phyloP scores from a whole-genome alignment of 1,140 invertebrate genomes.

The Drosophila nikananu region DNA sequence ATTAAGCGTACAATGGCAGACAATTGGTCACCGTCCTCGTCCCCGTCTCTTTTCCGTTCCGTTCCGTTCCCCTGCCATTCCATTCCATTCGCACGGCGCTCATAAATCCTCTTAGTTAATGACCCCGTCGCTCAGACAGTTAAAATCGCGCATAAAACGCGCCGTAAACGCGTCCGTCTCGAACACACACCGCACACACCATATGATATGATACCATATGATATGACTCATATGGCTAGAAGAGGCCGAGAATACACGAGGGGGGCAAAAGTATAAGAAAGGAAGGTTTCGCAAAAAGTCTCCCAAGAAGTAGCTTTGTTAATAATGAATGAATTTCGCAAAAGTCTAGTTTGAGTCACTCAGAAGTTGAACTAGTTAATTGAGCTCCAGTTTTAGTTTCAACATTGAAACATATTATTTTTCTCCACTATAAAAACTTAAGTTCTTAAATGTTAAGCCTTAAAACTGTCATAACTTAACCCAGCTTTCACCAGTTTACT shows the following conservation, averaged over 20 bases:
- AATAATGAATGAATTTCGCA: conserved; percentile 40
- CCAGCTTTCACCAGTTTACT: background rate
- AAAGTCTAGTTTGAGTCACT: conserved; percentile 22
- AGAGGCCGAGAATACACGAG: conserved; percentile 9
- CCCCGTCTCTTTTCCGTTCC: conserved; percentile 15
- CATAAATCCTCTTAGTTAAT: conserved; percentile 83
- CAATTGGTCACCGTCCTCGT: conserved; percentile 55
- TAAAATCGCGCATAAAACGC: conserved; percentile 73
- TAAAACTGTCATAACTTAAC: background rate
- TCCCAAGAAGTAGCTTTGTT: conserved; percentile 17
- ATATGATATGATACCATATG: conserved; percentile 16
- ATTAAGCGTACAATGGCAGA: conserved; percentile 55
- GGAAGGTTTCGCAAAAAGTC: conserved; percentile 14
- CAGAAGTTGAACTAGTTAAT: conserved; percentile 9
- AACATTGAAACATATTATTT: too few species aligned
- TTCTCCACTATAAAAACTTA: background rate
- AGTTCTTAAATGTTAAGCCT: background rate
- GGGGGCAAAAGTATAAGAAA: background rate
- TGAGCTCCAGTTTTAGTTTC: background rate
- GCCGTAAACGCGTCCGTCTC: conserved; percentile 61
- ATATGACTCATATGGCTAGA: conserved; percentile 62
- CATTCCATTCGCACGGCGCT: conserved; percentile 56
- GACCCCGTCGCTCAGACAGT: conserved; percentile 79
- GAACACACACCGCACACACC: conserved; percentile 11
- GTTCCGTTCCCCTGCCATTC: conserved; percentile 24